Conservation (phyloP, 2,888 invertebrate species). For the Sussaba pulchella region DNA sequence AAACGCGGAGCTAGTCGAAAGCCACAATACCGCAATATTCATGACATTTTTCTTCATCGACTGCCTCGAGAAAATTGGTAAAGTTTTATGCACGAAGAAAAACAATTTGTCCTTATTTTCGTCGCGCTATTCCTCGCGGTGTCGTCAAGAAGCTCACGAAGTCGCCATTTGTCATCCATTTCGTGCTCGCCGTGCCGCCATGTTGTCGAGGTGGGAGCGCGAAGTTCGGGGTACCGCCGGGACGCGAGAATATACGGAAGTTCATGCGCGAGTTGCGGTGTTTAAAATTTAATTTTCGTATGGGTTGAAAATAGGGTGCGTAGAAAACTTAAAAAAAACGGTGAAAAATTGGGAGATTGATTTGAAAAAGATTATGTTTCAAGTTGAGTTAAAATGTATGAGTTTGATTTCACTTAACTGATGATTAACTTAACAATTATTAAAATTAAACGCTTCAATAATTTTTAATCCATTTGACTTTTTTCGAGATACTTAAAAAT, state of each 20-base stretch:
- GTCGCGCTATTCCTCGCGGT: slow-evolving; percentile 63
- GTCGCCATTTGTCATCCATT: neutral
- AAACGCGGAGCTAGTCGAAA: slow-evolving; percentile 25
- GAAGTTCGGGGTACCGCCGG: neutral
- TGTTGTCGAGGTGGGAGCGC: neutral
- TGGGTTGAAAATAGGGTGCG: too few species aligned
- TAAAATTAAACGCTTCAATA: too few species aligned
- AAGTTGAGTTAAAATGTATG: too few species aligned
- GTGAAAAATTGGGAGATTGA: too few species aligned
- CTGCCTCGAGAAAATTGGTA: slow-evolving; percentile 31
- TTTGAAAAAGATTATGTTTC: too few species aligned
- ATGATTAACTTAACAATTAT: too few species aligned
- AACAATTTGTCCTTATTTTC: slow-evolving; percentile 40
- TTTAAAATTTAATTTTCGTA: neutral
- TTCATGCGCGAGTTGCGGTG: neutral
- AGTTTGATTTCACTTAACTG: too few species aligned
- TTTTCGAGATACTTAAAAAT: too few species aligned
- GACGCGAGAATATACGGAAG: neutral
- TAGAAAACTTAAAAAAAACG: too few species aligned
- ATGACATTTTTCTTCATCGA: slow-evolving; percentile 34
- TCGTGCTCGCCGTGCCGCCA: neutral
- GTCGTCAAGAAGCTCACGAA: neutral
- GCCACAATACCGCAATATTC: slow-evolving; percentile 10
- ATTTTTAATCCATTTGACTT: neutral
- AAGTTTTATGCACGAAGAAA: slow-evolving; percentile 35